Conservation (phyloP, 2,888 invertebrate species). For the Lydus trimaculatus region DNA sequence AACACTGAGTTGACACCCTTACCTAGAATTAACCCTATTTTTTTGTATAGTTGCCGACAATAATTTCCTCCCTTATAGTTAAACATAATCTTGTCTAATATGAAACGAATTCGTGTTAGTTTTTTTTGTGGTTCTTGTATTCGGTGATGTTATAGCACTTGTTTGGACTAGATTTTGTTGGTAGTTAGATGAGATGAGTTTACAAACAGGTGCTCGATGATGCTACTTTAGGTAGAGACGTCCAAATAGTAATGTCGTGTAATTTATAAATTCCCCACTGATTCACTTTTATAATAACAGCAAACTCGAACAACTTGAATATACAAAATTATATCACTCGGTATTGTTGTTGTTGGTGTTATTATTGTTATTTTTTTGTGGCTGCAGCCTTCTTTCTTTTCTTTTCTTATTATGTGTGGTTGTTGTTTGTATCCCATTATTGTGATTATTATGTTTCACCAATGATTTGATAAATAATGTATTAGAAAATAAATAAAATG, state of each 20-base stretch:
- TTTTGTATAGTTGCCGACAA: not conserved
- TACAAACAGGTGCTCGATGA: slow-evolving; percentile 27
- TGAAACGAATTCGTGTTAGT: not conserved
- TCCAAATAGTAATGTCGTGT: slow-evolving; percentile 13
- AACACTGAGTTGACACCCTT: not conserved
- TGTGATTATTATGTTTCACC: not conserved
- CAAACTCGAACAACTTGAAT: slow-evolving; percentile 9
- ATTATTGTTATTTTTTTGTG: not conserved
- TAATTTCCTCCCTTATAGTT: not conserved
- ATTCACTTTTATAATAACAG: slow-evolving; percentile 14
- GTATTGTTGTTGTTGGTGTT: not conserved
- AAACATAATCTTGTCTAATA: not conserved
- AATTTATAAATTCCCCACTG: slow-evolving; percentile 13
- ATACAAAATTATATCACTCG: not conserved
- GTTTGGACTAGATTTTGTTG: not conserved
- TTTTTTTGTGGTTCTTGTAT: not conserved
- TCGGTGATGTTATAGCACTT: slow-evolving; percentile 16
- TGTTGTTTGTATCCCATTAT: not conserved
- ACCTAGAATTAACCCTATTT: not conserved
- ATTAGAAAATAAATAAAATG: not conserved
- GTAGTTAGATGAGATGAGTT: slow-evolving; percentile 13
- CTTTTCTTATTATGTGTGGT: not conserved
- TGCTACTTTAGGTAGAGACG: slow-evolving; percentile 18
- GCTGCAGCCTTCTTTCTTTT: not conserved
- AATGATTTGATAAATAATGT: not conserved